Percentiles rank a stretch among this genome's conserved stretches.
Conservation (phyloP, 1,140 invertebrate species). For the Himalopsyche phryganea region DNA sequence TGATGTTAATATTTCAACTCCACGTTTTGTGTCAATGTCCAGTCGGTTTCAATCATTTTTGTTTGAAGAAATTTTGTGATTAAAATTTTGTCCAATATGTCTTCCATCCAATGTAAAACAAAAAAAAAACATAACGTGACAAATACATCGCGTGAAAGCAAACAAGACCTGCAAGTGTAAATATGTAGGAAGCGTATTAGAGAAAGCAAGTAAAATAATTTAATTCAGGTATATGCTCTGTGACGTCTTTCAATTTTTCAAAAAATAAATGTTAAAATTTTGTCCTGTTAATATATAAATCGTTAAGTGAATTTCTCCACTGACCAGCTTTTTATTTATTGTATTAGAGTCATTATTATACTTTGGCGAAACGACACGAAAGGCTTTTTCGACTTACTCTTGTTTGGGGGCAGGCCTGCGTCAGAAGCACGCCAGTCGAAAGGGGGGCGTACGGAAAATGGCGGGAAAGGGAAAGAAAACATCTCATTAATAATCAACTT, state of each 20-base stretch:
- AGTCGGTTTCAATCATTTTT: too few species aligned
- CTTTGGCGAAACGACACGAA: constrained; percentile 31
- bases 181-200: constrained; percentile 9
- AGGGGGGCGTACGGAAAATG: constrained; percentile 37
- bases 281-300: constrained; percentile 32
- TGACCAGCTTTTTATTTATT: constrained; percentile 45
- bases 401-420: constrained; percentile 52
- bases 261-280: constrained; percentile 24
- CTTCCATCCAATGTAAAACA: too few species aligned
- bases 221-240: constrained; percentile 6
- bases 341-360: constrained; percentile 31
- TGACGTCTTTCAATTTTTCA: constrained; percentile 7
- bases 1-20: too few species aligned
- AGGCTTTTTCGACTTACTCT: constrained; percentile 44
- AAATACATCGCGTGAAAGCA: constrained; percentile 10
- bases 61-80: too few species aligned
- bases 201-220: constrained; percentile 3
- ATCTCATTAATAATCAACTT: constrained; percentile 33
- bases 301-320: constrained; percentile 35
- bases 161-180: constrained; percentile 7
- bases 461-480: constrained; percentile 48
- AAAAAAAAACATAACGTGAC: constrained; percentile 12
- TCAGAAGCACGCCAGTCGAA: constrained; percentile 31
- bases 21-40: too few species aligned
- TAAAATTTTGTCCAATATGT: too few species aligned